phyloP scores from a whole-genome alignment of 2,797 vertebrate species.

The Labroides dimidiatus region DNA sequence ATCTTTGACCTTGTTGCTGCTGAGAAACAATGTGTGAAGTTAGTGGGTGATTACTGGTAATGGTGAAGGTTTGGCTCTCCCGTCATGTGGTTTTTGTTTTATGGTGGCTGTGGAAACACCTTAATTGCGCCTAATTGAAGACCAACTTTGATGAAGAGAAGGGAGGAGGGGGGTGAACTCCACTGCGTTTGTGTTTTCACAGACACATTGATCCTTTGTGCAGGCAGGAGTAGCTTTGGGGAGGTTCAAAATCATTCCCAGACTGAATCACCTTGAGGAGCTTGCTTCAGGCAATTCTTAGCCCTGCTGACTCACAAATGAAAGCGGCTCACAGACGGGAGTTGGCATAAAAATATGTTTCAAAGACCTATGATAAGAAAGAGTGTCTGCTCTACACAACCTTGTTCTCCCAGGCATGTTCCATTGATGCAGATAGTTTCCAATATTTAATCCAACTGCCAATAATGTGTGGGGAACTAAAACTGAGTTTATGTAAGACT shows the following conservation, averaged over 20 bases:
- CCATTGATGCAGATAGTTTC: constrained; percentile 16
- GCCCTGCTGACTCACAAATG: constrained; percentile 52
- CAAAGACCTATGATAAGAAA: constrained; percentile 49
- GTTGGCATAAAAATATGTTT: constrained; percentile 64
- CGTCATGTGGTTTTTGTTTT: constrained; percentile 70
- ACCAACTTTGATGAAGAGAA: constrained; percentile 67
- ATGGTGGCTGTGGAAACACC: constrained; percentile 63
- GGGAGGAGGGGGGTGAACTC: constrained; percentile 21
- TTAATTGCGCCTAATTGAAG: constrained; percentile 73
- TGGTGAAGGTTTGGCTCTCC: constrained; percentile 43
- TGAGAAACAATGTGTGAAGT: constrained; percentile 67
- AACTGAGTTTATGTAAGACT: not conserved
- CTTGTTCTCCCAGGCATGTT: not conserved
- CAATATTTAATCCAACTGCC: constrained; percentile 9
- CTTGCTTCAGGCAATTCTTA: constrained; percentile 69
- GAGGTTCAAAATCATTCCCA: constrained; percentile 70
- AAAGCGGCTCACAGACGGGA: constrained; percentile 37
- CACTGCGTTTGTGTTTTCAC: constrained; percentile 41
- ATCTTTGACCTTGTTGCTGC: constrained; percentile 75
- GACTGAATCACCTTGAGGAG: constrained; percentile 77
- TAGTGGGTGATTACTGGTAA: constrained; percentile 61
- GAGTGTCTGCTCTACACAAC: constrained; percentile 31
- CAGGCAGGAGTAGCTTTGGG: constrained; percentile 53
- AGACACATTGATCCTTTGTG: constrained; percentile 69
- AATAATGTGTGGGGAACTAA: not conserved